phyloP scores from a whole-genome alignment of 2,797 vertebrate species.

The Sebastiscus albofasciatus region DNA sequence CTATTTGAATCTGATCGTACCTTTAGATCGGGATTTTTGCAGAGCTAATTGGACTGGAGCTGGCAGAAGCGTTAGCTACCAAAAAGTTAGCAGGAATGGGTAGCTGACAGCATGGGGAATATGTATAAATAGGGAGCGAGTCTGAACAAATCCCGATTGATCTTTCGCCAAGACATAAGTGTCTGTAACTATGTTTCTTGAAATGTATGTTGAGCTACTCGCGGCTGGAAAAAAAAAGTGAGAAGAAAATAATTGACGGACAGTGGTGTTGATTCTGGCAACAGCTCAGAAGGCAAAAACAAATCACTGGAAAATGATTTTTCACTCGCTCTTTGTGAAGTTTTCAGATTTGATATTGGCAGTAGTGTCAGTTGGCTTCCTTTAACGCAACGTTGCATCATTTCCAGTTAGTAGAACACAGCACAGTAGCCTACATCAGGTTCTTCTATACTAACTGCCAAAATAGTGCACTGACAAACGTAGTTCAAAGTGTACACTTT shows the following conservation, averaged over 20 bases:
- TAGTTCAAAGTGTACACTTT: neutral
- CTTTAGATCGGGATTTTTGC: neutral
- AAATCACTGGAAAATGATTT: neutral
- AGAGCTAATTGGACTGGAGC: neutral
- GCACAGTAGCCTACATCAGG: neutral
- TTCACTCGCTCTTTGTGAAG: neutral
- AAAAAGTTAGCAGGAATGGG: neutral
- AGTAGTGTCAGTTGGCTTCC: neutral
- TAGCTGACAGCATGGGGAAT: neutral
- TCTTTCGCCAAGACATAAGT: neutral
- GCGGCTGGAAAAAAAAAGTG: neutral
- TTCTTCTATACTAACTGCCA: neutral
- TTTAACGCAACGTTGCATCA: conserved; percentile 11
- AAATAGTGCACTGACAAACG: neutral
- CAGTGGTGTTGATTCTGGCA: neutral
- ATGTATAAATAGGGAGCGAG: neutral
- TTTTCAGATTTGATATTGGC: conserved; percentile 20
- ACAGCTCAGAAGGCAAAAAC: conserved; percentile 3
- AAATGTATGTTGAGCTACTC: neutral
- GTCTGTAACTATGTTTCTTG: neutral
- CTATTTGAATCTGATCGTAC: neutral
- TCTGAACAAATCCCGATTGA: neutral
- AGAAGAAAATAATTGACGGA: neutral
- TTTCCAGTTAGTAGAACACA: neutral
- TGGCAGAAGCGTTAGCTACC: neutral